Conservation (phyloP, 2,113 vertebrate species). For the Crotalus tigris region DNA sequence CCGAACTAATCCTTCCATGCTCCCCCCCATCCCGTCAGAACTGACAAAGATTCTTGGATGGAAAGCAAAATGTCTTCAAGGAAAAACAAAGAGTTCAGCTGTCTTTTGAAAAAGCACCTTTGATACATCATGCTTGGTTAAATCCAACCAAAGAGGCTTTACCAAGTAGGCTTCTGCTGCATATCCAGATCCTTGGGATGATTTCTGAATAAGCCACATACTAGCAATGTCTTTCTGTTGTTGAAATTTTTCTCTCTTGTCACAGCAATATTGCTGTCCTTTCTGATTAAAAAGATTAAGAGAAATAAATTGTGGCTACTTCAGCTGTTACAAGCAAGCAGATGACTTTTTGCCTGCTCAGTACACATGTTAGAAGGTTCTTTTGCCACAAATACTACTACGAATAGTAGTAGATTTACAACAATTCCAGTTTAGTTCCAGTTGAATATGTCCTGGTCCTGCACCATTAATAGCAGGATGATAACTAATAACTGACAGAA, state of each 20-base stretch:
- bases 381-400: neutral
- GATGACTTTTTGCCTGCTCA: neutral
- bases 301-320: neutral
- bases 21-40: neutral
- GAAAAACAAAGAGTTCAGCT: neutral
- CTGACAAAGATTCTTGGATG: neutral
- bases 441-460: neutral
- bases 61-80: neutral
- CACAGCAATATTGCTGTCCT: neutral
- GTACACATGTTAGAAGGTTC: neutral
- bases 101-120: neutral
- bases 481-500: neutral
- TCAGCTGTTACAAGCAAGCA: neutral
- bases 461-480: neutral
- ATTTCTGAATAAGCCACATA: constrained; percentile 1
- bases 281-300: neutral
- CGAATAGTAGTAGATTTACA: neutral
- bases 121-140: constrained; percentile 6
- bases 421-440: neutral
- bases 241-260: neutral
- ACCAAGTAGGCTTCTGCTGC: neutral
- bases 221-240: neutral
- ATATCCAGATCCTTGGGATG: neutral
- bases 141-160: constrained; percentile 12
- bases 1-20: neutral